Base-by-base conservation (phyloP, 2,888 invertebrate species). In the Acanthosepion pharaonis region DNA sequence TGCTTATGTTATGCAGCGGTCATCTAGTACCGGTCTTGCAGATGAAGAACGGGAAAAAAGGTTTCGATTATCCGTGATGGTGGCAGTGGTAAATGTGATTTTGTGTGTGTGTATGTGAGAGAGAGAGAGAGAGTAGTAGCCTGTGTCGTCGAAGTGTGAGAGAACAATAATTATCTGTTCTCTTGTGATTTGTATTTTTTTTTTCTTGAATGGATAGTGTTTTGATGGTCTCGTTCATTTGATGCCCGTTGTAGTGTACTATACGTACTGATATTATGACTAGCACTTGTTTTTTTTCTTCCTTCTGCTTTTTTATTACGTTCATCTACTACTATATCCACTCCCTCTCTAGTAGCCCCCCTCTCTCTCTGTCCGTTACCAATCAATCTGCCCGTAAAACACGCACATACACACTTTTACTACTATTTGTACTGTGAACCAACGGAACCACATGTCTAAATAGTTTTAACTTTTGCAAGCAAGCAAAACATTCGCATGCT, bases 381-480 rank as follows among this genome's bases (percentile, higher is more conserved):
- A 78, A 78, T 78, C 78, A 78, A 78, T n/a, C 78, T 78, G 78
- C 78, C n/a, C 78, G 33, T 78, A 15, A 78, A 78, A 78, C 78
- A n/a, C n/a, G n/a, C 59, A 59, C 59, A 59, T 59, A 59, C 59
- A 59, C 59, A 59, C 78, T 78, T 33, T 78, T 78, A 78, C 78
- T 78, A 78, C 78, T 78, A 78, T 78, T 78, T 78, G 78, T 78
- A 78, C 78, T 78, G n/a, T 78, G 78, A 78, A 78, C 78, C 78
- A 78, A n/a, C 78, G n/a, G 78, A 78, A 78, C 78, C 78, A 78
- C 78, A 78, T 78, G 78, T 78, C 78, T 78, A 78, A 78, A 78
- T 78, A 78, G 78, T 78, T 78, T 33, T 78, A 78, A 78, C 78
- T n/a, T n/a, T 78, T 78, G 9, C 78, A n/a, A 78, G 33, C 78